A percentile compares a stretch with the other conserved stretches of the same genome.
phyloP scores from a whole-genome alignment of 2,113 vertebrate species.

The Chaenogobius annularis region DNA sequence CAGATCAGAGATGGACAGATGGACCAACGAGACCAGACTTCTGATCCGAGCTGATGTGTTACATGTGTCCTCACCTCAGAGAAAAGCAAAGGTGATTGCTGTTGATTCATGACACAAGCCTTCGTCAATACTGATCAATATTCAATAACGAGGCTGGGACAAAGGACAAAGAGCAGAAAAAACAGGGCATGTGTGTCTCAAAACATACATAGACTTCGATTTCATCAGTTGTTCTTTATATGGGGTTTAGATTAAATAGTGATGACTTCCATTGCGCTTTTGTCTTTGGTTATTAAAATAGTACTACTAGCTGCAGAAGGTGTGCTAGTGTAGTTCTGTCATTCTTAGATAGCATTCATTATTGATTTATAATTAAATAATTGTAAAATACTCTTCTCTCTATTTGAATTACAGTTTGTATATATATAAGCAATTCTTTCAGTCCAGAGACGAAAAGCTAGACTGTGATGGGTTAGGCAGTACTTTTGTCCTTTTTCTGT shows the following conservation, averaged over 20 bases:
- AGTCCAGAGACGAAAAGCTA: too few relatives aligned
- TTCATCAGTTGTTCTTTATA: background rate
- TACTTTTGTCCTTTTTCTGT: background rate
- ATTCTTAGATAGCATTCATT: too few relatives aligned
- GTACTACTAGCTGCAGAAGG: too few relatives aligned
- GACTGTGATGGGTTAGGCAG: background rate
- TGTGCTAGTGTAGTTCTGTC: too few relatives aligned
- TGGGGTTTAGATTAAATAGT: background rate
- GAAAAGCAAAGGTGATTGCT: background rate
- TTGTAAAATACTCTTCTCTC: too few relatives aligned
- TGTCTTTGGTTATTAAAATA: too few relatives aligned
- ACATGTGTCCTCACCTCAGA: slow-evolving; percentile 6
- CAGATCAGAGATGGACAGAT: background rate
- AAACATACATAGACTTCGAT: background rate
- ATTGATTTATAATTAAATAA: too few relatives aligned
- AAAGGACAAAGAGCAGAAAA: slow-evolving; percentile 27
- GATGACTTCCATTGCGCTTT: too few relatives aligned
- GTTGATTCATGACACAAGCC: slow-evolving; percentile 7
- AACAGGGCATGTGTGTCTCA: background rate
- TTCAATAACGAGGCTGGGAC: slow-evolving; percentile 18
- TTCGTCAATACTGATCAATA: slow-evolving; percentile 44
- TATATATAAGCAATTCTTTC: too few relatives aligned
- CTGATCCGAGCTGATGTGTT: background rate
- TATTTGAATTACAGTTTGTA: too few relatives aligned
- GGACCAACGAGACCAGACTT: slow-evolving; percentile 5